Conservation (phyloP, 2,888 invertebrate species). For the Arctia plantaginis region DNA sequence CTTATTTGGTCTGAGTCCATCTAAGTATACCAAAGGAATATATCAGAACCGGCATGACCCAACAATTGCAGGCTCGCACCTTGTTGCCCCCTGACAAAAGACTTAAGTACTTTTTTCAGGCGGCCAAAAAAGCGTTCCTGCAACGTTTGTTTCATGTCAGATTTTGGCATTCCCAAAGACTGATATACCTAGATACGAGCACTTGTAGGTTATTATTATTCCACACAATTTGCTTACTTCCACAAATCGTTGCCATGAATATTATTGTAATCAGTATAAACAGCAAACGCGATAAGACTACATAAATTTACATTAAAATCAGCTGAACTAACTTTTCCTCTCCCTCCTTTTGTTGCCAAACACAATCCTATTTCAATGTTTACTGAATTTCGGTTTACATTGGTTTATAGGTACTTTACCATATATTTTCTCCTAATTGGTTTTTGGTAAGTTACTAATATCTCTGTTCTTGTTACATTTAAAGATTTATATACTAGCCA, state of each 20-base stretch:
- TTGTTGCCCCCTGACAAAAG: no score
- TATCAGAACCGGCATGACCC: no score
- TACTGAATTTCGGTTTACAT: conserved; percentile 21
- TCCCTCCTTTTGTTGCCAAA: conserved; percentile 27
- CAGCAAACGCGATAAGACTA: conserved; percentile 43
- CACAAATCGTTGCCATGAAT: conserved; percentile 26
- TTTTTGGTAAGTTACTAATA: conserved; percentile 8
- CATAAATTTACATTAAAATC: conserved; percentile 44
- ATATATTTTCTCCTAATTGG: conserved; percentile 9
- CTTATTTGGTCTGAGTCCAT: no score
- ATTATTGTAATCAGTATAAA: conserved; percentile 42
- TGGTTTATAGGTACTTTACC: conserved; percentile 2
- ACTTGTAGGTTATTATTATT: no score
- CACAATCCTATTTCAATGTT: conserved; percentile 32
- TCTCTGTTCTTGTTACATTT: not conserved
- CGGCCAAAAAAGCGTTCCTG: no score
- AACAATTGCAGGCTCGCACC: no score
- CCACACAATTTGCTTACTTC: conserved; percentile 25
- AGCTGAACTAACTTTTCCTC: conserved; percentile 38
- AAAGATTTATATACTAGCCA: not conserved
- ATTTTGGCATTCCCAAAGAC: no score
- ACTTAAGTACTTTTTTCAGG: no score
- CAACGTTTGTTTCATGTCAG: no score
- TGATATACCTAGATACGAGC: no score
- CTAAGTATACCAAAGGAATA: no score